Evolutionary conservation across 2,113 vertebrate species (phyloP), one percentile per base, ranked within the genome.

Genomic region (Pholis gunnellus): DNA sequence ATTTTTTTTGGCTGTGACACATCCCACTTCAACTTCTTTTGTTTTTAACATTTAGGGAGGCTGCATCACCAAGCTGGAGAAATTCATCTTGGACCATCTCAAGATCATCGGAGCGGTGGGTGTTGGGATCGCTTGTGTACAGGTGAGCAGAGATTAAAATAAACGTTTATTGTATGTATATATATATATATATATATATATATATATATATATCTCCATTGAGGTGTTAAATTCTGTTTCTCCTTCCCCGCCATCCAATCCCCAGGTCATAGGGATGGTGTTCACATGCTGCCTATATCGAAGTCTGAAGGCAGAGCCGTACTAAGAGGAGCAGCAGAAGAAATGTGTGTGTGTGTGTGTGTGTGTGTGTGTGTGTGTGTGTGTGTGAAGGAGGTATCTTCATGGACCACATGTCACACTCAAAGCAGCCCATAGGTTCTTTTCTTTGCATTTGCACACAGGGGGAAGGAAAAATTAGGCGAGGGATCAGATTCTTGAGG

Each of bases 221-320:
- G 42, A 57, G 67, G 61, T 22, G 79, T 61, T 52, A 22, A 63
- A 42, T 71, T 20, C 1, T 54, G 17, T 6, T 56, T 11, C 52
- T 56, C 29, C 8, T 69, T 73, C 5, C 22, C 63, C 1, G 61
- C 64, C 11, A 0, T 85, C 46, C 52, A 31, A 4, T 4, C 31
- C 66, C 15, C 91, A 99, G 98, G 95, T 99, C 86, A 96, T 99
- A 1, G 98, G 98, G 68, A 99, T 99, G 98, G 94, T 98, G 89
- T 98, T 99, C 91, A 99, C 98, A 3, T 99, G 97, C 95, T 98
- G 97, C 88, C 94, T 99, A 52, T 99, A 99, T 88, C 95, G 90
- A 89, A 99, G 95, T 94, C 94, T 99, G 80, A 99, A 98, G 90
- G 72, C 95, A 65, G 97, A 99, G 66, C 97, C 97, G 0, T 98